Evolutionary conservation across 2,888 invertebrate species (phyloP).

Genomic region (Caenorhabditis parvicauda): DNA sequence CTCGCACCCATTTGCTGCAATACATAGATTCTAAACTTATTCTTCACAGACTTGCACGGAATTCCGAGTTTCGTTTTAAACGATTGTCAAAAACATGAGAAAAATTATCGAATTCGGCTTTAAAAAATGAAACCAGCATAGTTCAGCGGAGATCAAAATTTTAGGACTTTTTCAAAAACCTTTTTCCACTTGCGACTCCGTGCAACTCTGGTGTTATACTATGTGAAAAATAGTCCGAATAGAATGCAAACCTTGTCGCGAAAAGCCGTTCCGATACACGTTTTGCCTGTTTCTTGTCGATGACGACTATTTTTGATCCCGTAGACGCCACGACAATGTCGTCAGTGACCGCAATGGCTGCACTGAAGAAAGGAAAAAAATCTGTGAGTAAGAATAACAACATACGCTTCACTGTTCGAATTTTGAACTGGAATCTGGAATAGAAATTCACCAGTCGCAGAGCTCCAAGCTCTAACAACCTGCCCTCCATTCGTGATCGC

Average conservation of each 20-base stretch:
- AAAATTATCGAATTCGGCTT: no score
- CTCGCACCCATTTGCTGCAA: no score
- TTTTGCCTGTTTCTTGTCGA: conserved; percentile 2
- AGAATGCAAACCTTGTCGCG: background rate
- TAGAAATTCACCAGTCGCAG: conserved; percentile 25
- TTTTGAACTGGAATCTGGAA: conserved; percentile 23
- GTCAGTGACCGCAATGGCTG: conserved; percentile 3
- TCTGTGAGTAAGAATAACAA: background rate
- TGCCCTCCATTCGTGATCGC: conserved; percentile 32
- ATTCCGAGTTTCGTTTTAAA: no score
- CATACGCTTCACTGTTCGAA: conserved; percentile 3
- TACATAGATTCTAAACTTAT: no score
- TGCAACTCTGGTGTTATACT: no score
- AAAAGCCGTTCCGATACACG: background rate
- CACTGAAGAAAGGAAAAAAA: background rate
- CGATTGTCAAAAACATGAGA: no score
- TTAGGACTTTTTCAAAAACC: no score
- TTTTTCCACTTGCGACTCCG: no score
- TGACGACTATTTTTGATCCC: background rate
- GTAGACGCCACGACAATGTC: background rate
- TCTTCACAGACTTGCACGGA: no score
- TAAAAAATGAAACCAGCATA: no score
- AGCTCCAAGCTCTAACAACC: conserved; percentile 32
- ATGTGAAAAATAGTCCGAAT: no score
- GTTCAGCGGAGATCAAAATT: no score